Evolutionary conservation across 2,113 vertebrate genomes (phyloP).

Genomic region (Albula goreensis): DNA sequence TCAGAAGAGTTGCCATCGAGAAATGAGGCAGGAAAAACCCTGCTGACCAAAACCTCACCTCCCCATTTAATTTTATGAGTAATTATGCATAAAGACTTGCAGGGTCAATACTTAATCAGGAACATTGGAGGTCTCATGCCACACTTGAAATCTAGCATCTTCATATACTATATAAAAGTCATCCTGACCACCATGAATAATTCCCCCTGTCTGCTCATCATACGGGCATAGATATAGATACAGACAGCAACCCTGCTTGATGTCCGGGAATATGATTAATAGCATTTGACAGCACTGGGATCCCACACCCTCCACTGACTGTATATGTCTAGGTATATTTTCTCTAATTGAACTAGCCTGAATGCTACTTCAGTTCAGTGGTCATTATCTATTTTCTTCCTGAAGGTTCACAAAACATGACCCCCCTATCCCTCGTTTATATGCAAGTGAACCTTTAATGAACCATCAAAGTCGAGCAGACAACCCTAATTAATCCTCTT

Average conservation of each 20-base stretch:
- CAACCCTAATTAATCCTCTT: background rate
- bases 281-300: background rate
- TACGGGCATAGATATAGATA: background rate
- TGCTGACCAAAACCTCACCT: background rate
- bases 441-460: conserved; percentile 1
- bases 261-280: background rate
- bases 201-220: background rate
- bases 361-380: background rate
- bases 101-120: background rate
- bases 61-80: background rate
- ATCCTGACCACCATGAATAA: background rate
- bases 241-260: background rate
- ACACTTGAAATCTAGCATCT: background rate
- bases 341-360: background rate
- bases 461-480: background rate
- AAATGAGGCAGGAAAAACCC: background rate
- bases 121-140: background rate
- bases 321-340: background rate
- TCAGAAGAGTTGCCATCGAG: background rate
- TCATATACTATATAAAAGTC: too few relatives aligned
- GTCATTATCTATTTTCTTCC: background rate
- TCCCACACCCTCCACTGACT: background rate
- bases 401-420: background rate
- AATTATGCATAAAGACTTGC: background rate
- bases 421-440: background rate